Conservation (phyloP, 1,140 invertebrate genomes). For the Hermetia illucens region DNA sequence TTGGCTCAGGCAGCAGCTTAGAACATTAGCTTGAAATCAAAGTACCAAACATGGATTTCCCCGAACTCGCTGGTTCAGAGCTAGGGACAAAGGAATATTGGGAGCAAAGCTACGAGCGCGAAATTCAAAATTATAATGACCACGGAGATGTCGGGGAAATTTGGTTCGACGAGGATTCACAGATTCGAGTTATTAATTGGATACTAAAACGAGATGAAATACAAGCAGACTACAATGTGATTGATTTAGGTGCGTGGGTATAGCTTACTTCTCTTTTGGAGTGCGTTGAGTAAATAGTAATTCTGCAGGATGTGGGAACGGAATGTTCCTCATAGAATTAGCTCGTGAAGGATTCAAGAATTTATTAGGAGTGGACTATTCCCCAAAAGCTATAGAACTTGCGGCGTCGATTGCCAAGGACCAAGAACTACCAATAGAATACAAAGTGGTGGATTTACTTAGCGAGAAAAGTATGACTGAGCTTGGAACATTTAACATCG, state of each 20-base stretch:
- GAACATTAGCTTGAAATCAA: too few species aligned
- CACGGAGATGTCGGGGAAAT: slow-evolving; percentile 82
- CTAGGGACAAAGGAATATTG: slow-evolving; percentile 73
- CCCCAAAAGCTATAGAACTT: slow-evolving; percentile 57
- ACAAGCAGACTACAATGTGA: slow-evolving; percentile 34
- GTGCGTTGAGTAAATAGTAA: background rate
- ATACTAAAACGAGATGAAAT: slow-evolving; percentile 32
- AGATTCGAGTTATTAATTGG: slow-evolving; percentile 58
- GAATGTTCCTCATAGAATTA: slow-evolving; percentile 65
- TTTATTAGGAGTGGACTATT: slow-evolving; percentile 75
- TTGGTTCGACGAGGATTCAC: slow-evolving; percentile 81
- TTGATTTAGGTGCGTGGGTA: slow-evolving; percentile 41
- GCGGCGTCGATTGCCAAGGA: slow-evolving; percentile 48
- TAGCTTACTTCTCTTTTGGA: slow-evolving; percentile 1
- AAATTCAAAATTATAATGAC: slow-evolving; percentile 68
- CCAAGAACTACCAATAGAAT: slow-evolving; percentile 38
- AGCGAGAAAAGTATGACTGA: slow-evolving; percentile 6
- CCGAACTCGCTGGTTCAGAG: slow-evolving; percentile 58
- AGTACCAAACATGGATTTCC: too few species aligned
- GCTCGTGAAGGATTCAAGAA: slow-evolving; percentile 56
- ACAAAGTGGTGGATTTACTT: slow-evolving; percentile 32
- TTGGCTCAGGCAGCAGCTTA: too few species aligned
- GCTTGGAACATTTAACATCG: slow-evolving; percentile 42
- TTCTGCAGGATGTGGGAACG: slow-evolving; percentile 78
- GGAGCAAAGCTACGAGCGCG: slow-evolving; percentile 65